A percentile compares a stretch with the other conserved stretches of the same genome.
Evolutionary conservation across 2,797 vertebrate species (phyloP).

Genomic region (Tapera naevia): DNA sequence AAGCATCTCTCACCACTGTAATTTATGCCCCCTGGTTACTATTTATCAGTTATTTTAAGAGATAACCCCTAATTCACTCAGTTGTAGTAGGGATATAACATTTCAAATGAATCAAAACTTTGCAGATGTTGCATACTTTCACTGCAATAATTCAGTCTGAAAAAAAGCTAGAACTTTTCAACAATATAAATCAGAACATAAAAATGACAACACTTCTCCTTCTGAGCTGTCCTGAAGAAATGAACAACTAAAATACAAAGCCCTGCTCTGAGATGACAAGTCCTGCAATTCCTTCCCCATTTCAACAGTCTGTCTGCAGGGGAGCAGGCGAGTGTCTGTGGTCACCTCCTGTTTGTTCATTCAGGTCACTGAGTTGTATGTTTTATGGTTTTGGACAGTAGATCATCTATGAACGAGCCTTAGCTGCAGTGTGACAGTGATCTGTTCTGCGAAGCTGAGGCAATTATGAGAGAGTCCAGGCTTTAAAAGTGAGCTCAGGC

Average conservation of each 20-base stretch:
- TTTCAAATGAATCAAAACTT: background rate
- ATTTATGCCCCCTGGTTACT: background rate
- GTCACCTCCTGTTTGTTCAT: background rate
- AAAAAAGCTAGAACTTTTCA: background rate
- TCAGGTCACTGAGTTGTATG: background rate
- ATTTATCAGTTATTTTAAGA: background rate
- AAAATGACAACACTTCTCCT: background rate
- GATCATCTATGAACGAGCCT: background rate
- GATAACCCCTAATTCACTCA: background rate
- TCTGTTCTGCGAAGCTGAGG: background rate
- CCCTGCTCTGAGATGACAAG: background rate
- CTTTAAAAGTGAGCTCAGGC: background rate
- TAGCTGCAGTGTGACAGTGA: background rate
- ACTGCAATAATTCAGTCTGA: background rate
- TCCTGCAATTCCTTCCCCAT: background rate
- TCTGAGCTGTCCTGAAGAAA: background rate
- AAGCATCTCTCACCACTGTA: background rate
- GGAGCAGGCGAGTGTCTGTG: background rate
- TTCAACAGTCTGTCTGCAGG: background rate
- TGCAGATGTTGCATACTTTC: background rate
- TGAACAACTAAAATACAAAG: background rate
- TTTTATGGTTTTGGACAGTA: fast-evolving
- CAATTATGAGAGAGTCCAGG: background rate
- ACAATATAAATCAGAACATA: background rate
- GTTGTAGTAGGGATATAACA: background rate